Evolutionary conservation across 23 tunicate genomes (phyloP), one percentile per base, ranked within the genome.

Genomic region (Diplosoma virens): DNA sequence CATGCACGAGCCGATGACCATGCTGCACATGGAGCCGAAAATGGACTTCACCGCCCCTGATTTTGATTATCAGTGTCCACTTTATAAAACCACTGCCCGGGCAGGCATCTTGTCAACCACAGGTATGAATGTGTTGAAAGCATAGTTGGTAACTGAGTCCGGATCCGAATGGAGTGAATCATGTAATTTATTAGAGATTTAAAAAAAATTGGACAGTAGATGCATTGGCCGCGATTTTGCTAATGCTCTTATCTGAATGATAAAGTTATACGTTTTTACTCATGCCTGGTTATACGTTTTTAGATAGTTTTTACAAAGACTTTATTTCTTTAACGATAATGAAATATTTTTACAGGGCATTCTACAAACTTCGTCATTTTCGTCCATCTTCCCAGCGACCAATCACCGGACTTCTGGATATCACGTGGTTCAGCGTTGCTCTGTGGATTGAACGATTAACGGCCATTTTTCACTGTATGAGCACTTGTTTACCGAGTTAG

Each of bases 91-190:
- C 0, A 84, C 81, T 16, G 84, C 87, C 1, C 67, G 98, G 1
- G 93, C 91, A 1, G 98, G 98, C 16, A 93, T 93, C 16, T 79
- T 93, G 27, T 93, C 98, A 33, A 93, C 98, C 1, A 93, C 98
- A 55, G 98, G 96, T 89, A 22, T n/a, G n/a, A 0, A 34, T n/a
- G n/a, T n/a, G n/a, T n/a, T n/a, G n/a, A n/a, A n/a, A n/a, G n/a
- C n/a, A n/a, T n/a, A n/a, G n/a, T n/a, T n/a, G n/a, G n/a, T n/a
- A n/a, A n/a, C n/a, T n/a, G n/a, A n/a, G n/a, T n/a, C n/a, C n/a
- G n/a, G n/a, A n/a, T n/a, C n/a, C n/a, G n/a, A n/a, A n/a, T n/a
- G n/a, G n/a, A n/a, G n/a, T n/a, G n/a, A n/a, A n/a, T n/a, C n/a
- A n/a, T n/a, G n/a, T n/a, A n/a, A n/a, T n/a, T n/a, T n/a, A n/a